phyloP scores from a whole-genome alignment of 37 sponge, comb jelly and placozoan species.

The Haliclona indistincta region DNA sequence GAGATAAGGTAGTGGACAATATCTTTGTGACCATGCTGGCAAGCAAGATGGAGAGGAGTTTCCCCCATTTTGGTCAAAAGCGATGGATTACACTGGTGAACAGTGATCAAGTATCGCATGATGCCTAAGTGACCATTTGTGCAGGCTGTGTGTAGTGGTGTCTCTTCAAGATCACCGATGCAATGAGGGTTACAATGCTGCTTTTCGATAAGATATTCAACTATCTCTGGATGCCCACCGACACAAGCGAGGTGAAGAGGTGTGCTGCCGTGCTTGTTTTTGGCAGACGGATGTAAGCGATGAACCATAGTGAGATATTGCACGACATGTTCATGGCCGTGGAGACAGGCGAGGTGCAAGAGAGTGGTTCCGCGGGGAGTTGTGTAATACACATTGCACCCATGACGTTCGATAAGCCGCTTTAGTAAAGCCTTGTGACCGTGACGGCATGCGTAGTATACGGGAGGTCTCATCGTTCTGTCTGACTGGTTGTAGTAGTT shows the following conservation, averaged over 20 bases:
- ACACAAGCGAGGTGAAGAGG: slow-evolving; percentile 40
- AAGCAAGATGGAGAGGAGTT: slow-evolving; percentile 41
- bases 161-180: slow-evolving; percentile 4
- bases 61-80: not conserved
- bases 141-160: slow-evolving; percentile 49
- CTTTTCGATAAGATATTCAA: slow-evolving; percentile 16
- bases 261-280: slow-evolving; percentile 19
- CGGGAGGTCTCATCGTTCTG: slow-evolving; percentile 1
- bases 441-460: slow-evolving; percentile 27
- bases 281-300: slow-evolving; percentile 13
- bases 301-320: slow-evolving; percentile 13
- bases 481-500: slow-evolving; percentile 4
- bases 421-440: slow-evolving; percentile 3
- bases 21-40: slow-evolving; percentile 15
- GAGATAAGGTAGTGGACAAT: slow-evolving; percentile 31
- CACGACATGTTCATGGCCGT: slow-evolving; percentile 28
- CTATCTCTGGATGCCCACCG: slow-evolving; percentile 43
- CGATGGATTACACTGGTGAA: not conserved
- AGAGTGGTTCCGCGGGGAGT: slow-evolving; percentile 32
- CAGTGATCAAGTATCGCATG: slow-evolving; percentile 33
- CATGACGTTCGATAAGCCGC: slow-evolving; percentile 8
- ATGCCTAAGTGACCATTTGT: slow-evolving; percentile 29
- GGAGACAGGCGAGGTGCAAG: slow-evolving; percentile 29
- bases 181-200: slow-evolving; percentile 5
- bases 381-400: slow-evolving; percentile 7